Percentiles rank a stretch among this genome's conserved stretches.
Evolutionary conservation across 64 coral and sea anemone genomes (phyloP).

Genomic region (Montipora sp.): DNA sequence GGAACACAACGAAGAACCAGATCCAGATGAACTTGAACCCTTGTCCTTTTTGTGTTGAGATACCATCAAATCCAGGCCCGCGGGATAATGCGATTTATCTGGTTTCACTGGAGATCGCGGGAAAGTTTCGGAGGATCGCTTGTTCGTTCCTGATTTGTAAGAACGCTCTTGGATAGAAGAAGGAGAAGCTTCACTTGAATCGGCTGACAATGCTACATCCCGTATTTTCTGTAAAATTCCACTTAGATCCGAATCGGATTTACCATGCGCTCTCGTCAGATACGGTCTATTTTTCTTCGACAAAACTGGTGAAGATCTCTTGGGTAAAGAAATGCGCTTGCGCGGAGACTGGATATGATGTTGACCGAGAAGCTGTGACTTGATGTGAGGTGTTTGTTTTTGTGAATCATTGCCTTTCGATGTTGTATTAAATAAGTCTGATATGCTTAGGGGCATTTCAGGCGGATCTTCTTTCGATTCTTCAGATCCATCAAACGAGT

Average conservation of each 20-base stretch:
- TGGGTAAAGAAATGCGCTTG: slow-evolving; percentile 56
- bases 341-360: slow-evolving; percentile 61
- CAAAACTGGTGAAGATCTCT: slow-evolving; percentile 78
- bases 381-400: slow-evolving; percentile 90
- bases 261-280: slow-evolving; percentile 9
- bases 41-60: not conserved
- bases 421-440: slow-evolving; percentile 70
- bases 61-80: not conserved
- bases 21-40: not conserved
- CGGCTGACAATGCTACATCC: not conserved
- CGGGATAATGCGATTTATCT: slow-evolving; percentile 68
- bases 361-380: slow-evolving; percentile 81
- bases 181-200: not conserved
- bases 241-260: slow-evolving; percentile 19
- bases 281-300: slow-evolving; percentile 70
- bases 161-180: slow-evolving; percentile 8
- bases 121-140: slow-evolving; percentile 59
- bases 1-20: not conserved
- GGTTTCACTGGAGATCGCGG: slow-evolving; percentile 76
- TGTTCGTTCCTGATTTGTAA: not conserved
- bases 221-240: slow-evolving; percentile 45
- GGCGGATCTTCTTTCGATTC: not conserved
- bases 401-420: slow-evolving; percentile 16
- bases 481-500: slow-evolving; percentile 23
- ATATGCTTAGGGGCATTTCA: slow-evolving; percentile 48